These are phyloP conservation scores for Chalcis sispes DNA, from an alignment of 2,888 invertebrate species.

Conservation along the genomic window DNA sequence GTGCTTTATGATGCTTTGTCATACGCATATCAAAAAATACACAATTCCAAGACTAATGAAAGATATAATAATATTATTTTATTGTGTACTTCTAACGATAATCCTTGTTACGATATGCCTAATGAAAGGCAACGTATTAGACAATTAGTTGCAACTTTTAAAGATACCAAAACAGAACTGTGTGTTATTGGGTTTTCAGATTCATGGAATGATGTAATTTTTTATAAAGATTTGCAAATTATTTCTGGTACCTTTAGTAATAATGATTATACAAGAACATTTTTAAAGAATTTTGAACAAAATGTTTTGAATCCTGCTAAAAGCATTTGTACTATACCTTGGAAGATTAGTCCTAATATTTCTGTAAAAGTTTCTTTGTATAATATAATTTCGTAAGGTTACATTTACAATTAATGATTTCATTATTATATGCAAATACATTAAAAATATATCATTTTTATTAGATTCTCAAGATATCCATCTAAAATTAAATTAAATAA, in stretches of 20 bases:
- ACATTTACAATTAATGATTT: not conserved
- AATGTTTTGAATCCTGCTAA: constrained; percentile 56
- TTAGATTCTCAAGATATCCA: constrained; percentile 43
- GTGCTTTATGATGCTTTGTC: constrained; percentile 57
- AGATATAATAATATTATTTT: constrained; percentile 56
- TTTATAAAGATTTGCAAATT: constrained; percentile 60
- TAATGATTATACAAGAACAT: constrained; percentile 34
- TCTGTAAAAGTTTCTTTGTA: constrained; percentile 30
- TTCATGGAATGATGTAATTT: constrained; percentile 56
- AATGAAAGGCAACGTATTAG: constrained; percentile 51
- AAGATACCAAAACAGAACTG: constrained; percentile 53
- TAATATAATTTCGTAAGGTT: constrained; percentile 49
- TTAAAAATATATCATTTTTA: constrained; percentile 2
- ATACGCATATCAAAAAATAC: constrained; percentile 51
- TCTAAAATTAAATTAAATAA: constrained; percentile 50
- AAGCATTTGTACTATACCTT: constrained; percentile 49
- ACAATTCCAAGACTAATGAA: constrained; percentile 40
- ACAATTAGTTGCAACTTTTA: constrained; percentile 55
- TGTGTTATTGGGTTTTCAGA: constrained; percentile 56
- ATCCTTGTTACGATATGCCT: constrained; percentile 50
- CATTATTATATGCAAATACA: not conserved
- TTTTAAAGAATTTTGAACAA: constrained; percentile 55
- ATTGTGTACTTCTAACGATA: constrained; percentile 59
- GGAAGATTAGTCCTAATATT: constrained; percentile 52
- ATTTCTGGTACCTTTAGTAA: constrained; percentile 53